Evolutionary conservation across 2,113 vertebrate genomes (phyloP).

Genomic region (Cyprinodon variegatus): DNA sequence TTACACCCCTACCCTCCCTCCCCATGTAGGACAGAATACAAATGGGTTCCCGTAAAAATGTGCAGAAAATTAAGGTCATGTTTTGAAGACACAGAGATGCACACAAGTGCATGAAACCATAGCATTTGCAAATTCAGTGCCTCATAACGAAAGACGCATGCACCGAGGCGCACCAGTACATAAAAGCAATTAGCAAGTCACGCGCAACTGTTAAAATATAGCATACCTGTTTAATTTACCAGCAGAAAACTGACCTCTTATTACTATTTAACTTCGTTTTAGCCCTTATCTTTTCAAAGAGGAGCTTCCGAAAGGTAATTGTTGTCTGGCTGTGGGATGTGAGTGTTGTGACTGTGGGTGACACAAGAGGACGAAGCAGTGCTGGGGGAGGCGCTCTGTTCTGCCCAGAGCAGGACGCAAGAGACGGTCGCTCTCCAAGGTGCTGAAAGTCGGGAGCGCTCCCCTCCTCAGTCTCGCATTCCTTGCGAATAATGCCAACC

Average conservation of each 20-base stretch:
- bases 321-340: constrained; percentile 19
- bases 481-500: constrained; percentile 32
- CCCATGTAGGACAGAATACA: constrained; percentile 46
- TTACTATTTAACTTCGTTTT: constrained; percentile 5
- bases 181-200: constrained; percentile 4
- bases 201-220: neutral
- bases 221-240: constrained; percentile 12
- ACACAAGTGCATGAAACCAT: neutral
- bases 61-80: constrained; percentile 46
- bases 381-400: constrained; percentile 19
- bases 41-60: constrained; percentile 43
- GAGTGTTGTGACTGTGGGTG: constrained; percentile 52
- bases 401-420: constrained; percentile 60
- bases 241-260: constrained; percentile 25
- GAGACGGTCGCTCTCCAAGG: constrained; percentile 71
- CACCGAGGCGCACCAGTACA: constrained; percentile 6
- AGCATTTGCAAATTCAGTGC: neutral
- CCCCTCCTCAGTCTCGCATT: constrained; percentile 38
- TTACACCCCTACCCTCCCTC: constrained; percentile 8
- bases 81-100: constrained; percentile 32
- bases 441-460: constrained; percentile 70
- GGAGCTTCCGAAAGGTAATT: constrained; percentile 6
- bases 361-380: constrained; percentile 5
- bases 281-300: constrained; percentile 23
- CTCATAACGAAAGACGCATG: constrained; percentile 12